Evolutionary conservation across 2,797 vertebrate species (phyloP), one percentile per base, ranked within the genome.

Genomic region (Tadarida brasiliensis): DNA sequence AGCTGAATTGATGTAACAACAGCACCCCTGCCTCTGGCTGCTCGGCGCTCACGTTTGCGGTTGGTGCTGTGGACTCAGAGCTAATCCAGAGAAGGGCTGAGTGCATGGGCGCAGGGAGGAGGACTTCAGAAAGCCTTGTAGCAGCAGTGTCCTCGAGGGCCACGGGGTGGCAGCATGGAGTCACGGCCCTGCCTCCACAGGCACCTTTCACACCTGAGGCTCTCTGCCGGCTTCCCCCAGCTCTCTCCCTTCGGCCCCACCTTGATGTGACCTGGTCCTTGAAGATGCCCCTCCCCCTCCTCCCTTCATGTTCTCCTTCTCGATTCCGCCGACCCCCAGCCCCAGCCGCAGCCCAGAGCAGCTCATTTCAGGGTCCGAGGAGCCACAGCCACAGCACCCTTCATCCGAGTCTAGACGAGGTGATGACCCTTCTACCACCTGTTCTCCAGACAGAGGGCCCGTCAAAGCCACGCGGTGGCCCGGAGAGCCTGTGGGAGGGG

Each of bases 131-230:
- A 17, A 74, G 17, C 22, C 5, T 3, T 0, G 47, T 11, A 0
- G 11, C 8, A 8, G 87, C 67, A 77, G 11, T 90, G 3, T 0
- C 5, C 7, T 0, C 0, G 0, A 2, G 0, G 47, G 76, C 16
- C 98, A 91, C 90, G 0, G 19, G 98, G 84, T 73, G 98, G 95
- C 96, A 96, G 96, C 93, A 97, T 80, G 19, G 39, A 77, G 80
- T 56, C 94, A 15, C n/a, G 0, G 49, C 54, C 28, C 35, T 2
- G 2, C 14, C 24, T 10, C 68, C 54, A 3, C 61, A 15, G 44
- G 30, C 11, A 30, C 61, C 12, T 12, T 11, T 30, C 26, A 24
- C 3, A 5, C 39, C 11, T 1, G 24, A 3, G 22, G 67, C 28
- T 2, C 8, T 0, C n/a, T 14, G 63, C 30, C 30, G 12, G 54